Percentiles rank a stretch among this genome's conserved stretches.
phyloP scores from a whole-genome alignment of 2,888 invertebrate species.

The Caenorhabditis becei region DNA sequence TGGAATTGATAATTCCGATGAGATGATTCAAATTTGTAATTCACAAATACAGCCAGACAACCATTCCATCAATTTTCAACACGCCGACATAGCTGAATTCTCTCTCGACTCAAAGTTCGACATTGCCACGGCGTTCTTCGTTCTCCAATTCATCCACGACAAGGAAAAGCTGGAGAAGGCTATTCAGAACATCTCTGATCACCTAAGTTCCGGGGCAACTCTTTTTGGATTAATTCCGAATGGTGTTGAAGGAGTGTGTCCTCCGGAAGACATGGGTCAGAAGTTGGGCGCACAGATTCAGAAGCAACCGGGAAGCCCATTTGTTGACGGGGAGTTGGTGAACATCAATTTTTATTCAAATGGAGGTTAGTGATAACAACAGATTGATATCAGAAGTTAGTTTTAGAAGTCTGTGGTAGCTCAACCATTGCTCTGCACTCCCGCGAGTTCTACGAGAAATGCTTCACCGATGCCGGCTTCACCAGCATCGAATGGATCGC shows the following conservation, averaged over 20 bases:
- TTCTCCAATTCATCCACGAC: conserved; percentile 53
- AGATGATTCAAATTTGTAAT: conserved; percentile 53
- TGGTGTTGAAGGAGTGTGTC: conserved; percentile 46
- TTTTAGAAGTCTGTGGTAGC: conserved; percentile 50
- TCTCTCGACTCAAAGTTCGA: conserved; percentile 14
- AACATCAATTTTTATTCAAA: conserved; percentile 51
- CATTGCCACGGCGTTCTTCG: conserved; percentile 54
- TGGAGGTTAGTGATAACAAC: conserved; percentile 22
- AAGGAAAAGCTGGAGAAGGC: conserved; percentile 38
- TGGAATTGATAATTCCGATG: conserved; percentile 55
- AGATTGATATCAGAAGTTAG: not conserved
- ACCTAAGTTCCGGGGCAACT: conserved; percentile 27
- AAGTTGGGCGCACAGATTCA: conserved; percentile 51
- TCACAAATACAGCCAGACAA: not conserved
- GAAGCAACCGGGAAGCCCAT: conserved; percentile 15
- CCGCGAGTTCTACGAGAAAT: conserved; percentile 51
- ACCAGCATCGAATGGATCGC: conserved; percentile 53
- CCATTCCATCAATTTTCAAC: not conserved
- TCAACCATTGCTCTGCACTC: conserved; percentile 54
- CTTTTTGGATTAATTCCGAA: conserved; percentile 53
- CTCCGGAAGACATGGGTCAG: conserved; percentile 43
- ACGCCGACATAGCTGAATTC: conserved; percentile 36
- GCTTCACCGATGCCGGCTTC: conserved; percentile 40
- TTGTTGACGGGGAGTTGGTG: conserved; percentile 56
- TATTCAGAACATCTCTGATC: conserved; percentile 35